Evolutionary conservation across 2,888 invertebrate species (phyloP), one percentile per base, ranked within the genome.

Genomic region (Drosophila cognata): DNA sequence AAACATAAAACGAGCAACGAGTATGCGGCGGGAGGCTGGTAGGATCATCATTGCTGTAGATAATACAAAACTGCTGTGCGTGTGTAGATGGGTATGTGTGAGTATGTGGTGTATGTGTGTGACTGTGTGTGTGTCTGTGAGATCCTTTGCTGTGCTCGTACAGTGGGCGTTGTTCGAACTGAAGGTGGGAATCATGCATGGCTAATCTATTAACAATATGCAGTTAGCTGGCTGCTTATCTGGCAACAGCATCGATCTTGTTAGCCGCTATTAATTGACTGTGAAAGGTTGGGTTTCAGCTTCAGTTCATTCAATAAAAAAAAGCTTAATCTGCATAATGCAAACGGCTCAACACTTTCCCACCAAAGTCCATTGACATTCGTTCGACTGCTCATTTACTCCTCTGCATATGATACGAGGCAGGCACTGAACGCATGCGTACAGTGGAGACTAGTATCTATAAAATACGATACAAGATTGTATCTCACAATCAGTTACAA

Each of bases 321-420:
- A 78, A 81, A 64, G 65, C 67, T 56, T 58, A 46, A 72, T 67
- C 76, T 79, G 78, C 78, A 88, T 88, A 86, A 88, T 74, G 78
- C 76, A 86, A 81, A 76, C 77, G 68, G 63, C 82, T 81, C 79
- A 90, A 87, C 90, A 90, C 90, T 87, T 87, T 87, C 87, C 87
- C 87, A 87, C 90, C 70, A 82, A 71, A 77, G 84, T 88, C 88
- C 89, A 86, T 88, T 86, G 86, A 87, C 89, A 84, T 78, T 69
- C 33, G 57, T 72, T 69, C 69, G 67, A 58, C 51, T 63, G 63
- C 41, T 69, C 79, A 71, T 77, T 66, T 73, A 69, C 28, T 74
- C 61, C 63, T 50, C 58, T 62, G 57, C 67, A 62, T 66, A 64
- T 67, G 43, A 48, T 43, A 38, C 16, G 46, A 2, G 46, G 21